Evolutionary conservation across 1,140 invertebrate species (phyloP).

Genomic region (Brachionus asplanchnoidis): DNA sequence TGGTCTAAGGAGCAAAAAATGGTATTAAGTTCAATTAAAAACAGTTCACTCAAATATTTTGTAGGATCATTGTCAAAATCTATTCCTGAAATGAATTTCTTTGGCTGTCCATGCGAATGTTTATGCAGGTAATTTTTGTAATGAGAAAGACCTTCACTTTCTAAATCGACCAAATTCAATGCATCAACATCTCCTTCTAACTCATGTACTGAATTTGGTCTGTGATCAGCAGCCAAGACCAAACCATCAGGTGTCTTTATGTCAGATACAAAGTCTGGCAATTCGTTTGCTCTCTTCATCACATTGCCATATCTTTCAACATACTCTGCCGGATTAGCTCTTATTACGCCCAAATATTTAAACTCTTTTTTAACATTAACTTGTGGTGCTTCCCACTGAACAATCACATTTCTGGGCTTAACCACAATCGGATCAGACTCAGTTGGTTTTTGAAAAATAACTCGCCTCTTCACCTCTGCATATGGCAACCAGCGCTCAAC

Average conservation of each 20-base stretch:
- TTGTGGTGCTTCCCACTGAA: conserved; percentile 36
- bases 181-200: conserved; percentile 20
- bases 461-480: background rate
- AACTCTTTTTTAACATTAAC: conserved; percentile 26
- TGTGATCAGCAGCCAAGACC: conserved; percentile 25
- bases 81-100: background rate
- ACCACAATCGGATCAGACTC: background rate
- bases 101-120: background rate
- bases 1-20: conserved; percentile 60
- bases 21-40: conserved; percentile 44
- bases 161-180: conserved; percentile 20
- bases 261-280: conserved; percentile 4
- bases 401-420: conserved; percentile 30
- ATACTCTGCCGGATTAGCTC: conserved; percentile 18
- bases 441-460: conserved; percentile 27
- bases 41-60: conserved; percentile 2
- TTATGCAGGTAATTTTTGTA: background rate
- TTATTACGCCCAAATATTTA: conserved; percentile 2
- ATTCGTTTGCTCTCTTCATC: background rate
- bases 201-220: background rate
- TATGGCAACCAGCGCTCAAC: conserved; percentile 42
- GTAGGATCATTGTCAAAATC: conserved; percentile 45
- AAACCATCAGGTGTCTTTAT: conserved; percentile 17
- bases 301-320: background rate
- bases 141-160: background rate